Evolutionary conservation across 2,888 invertebrate genomes (phyloP), one percentile per base, ranked within the genome.

Genomic region (Caenorhabditis becei): DNA sequence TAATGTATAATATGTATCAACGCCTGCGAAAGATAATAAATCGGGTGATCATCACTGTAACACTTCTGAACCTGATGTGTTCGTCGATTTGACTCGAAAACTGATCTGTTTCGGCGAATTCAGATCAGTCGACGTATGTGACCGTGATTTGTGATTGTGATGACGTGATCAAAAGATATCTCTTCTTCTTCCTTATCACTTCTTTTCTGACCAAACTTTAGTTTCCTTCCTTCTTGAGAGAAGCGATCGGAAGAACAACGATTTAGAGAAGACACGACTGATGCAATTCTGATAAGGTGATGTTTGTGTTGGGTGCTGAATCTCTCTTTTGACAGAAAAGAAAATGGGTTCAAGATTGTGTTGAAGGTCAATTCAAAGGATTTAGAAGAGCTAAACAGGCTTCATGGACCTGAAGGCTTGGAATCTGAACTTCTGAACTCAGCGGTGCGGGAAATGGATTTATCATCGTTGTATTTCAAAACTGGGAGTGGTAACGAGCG

Each of bases 91-190:
- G 32, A 63, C 32, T 51, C 28, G 63, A 8, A 54, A 56, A 49
- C 14, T 65, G 65, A 72, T 65, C 72, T 72, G 72, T 47, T 72
- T 65, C 47, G 62, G n/a, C 62, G 56, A 71, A 71, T 62, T 11
- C 18, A 70, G 10, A 32, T 4, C 4, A 32, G 10, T 24, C 14
- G 41, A 72, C 54, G 71, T 62, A 61, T 61, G n/a, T 54, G 49
- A 23, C 20, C 28, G 23, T 56, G 71, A 71, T 71, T 32, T 71
- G 71, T 54, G 62, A 62, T 61, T 51, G 2, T 32, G 35, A 28
- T 54, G 58, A 58, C 58, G 35, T 58, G 58, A n/a, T n/a, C n/a
- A n/a, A n/a, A n/a, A n/a, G n/a, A 35, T 20, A 35, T 37, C 51
- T 28, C 54, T 28, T 28, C 14, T 54, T 20, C 49, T 53, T 62